phyloP scores from a whole-genome alignment of 35 echinoderm and acorn worm species.

The Stichopus chloronotus region DNA sequence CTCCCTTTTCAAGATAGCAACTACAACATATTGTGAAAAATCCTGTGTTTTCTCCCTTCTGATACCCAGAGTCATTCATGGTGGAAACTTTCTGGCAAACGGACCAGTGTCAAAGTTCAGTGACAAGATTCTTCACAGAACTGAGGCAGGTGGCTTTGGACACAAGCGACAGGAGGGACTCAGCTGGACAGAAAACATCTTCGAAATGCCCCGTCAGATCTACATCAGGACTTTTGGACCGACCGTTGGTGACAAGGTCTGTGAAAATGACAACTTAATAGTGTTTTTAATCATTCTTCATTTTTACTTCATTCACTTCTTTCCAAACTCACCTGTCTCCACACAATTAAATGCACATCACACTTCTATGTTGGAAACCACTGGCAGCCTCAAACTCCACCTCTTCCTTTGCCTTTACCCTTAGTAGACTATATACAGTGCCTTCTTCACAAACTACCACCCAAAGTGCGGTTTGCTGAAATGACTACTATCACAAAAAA shows the following conservation, averaged over 20 bases:
- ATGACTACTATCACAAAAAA: no score
- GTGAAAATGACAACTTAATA: background rate
- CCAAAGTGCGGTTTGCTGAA: no score
- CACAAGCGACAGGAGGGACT: slow-evolving; percentile 53
- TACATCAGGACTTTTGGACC: slow-evolving; percentile 83
- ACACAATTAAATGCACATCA: background rate
- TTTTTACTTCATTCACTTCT: background rate
- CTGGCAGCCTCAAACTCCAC: no score
- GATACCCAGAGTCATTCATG: slow-evolving; percentile 68
- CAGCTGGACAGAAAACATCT: slow-evolving; percentile 25
- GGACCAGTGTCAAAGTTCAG: slow-evolving; percentile 56
- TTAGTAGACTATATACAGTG: no score
- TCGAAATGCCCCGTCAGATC: slow-evolving; percentile 50
- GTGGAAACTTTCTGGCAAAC: slow-evolving; percentile 73
- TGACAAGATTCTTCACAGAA: slow-evolving; percentile 20
- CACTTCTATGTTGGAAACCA: no score
- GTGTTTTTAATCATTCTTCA: background rate
- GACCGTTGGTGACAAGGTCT: slow-evolving; percentile 80
- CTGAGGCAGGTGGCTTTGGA: slow-evolving; percentile 42
- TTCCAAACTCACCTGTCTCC: background rate
- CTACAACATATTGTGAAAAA: background rate
- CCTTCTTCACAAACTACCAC: no score
- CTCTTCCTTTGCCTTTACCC: no score
- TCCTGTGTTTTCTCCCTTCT: background rate
- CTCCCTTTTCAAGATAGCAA: background rate